These are phyloP conservation scores for Pygocentrus nattereri DNA, from an alignment of 2,797 vertebrate species.

Conservation along the genomic window DNA sequence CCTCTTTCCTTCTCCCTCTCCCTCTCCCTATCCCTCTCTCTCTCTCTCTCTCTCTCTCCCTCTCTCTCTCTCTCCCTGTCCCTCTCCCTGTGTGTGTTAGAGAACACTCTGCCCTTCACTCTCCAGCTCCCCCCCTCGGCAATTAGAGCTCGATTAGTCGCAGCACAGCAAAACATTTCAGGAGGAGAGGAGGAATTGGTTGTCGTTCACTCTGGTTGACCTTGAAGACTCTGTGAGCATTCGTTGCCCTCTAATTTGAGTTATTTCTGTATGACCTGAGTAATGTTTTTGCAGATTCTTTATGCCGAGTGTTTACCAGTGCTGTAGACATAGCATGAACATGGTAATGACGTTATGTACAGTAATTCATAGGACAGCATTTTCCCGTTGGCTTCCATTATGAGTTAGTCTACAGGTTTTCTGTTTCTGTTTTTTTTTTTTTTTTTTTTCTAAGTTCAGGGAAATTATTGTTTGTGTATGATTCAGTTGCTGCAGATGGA, in stretches of 20 bases:
- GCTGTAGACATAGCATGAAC: neutral
- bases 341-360: slow-evolving; percentile 18
- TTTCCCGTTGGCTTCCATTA: neutral
- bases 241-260: slow-evolving; percentile 40
- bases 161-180: slow-evolving; percentile 51
- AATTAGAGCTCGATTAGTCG: slow-evolving; percentile 57
- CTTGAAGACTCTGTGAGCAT: slow-evolving; percentile 48
- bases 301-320: slow-evolving; percentile 28
- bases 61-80: neutral
- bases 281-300: slow-evolving; percentile 39
- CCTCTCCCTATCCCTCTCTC: neutral
- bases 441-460: neutral
- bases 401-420: neutral
- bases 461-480: neutral
- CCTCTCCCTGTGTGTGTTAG: slow-evolving; percentile 12
- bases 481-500: neutral
- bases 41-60: neutral
- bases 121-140: slow-evolving; percentile 45
- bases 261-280: slow-evolving; percentile 18
- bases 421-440: neutral
- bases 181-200: slow-evolving; percentile 40
- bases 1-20: neutral
- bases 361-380: neutral
- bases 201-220: slow-evolving; percentile 49
- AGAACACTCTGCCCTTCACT: slow-evolving; percentile 51